Base-by-base conservation (phyloP, 1,140 invertebrate species). In the Hydropsyche tenuis region DNA sequence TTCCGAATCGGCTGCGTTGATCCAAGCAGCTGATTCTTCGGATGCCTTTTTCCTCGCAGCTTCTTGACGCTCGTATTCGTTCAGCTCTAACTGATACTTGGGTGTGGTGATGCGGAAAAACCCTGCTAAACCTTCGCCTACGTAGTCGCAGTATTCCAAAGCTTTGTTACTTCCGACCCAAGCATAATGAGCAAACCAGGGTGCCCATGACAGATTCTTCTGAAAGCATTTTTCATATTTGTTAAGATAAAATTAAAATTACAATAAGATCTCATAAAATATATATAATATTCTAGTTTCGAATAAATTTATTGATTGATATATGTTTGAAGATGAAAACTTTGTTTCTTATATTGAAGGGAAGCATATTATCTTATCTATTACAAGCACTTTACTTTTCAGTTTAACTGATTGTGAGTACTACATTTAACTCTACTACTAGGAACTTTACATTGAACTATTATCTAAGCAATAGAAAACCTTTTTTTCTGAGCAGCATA, bases 21-120 rank as follows among this genome's bases (percentile, higher is more conserved):
- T 81, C 85, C 85, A 86, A 18, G 84, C 84, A 48, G 79, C 78
- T 2, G 83, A 79, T 69, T 89, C 84, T 68, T 89, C 86, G 75
- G 88, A 84, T 45, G 84, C 80, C 68, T 82, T 82, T 56, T 81
- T 80, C 43, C 85, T 84, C 74, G 88, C 86, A 66, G 87, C 85
- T 79, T 89, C 84, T 42, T 90, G 81, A 78, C 89, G 85, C 73
- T 93, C 87, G 80, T 91, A 92, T 81, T 95, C 93, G 79, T 94
- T 89, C 60, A 97, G 90, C 83, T 96, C 95, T 82, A 92, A 93
- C 78, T 95, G 91, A 82, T 96, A 97, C 81, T 96, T 97, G 2
- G 94, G 94, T 16, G 92, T 89, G 7, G 95, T 96, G 60, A 97
- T 97, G 1, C 95, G 95, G 80, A 97, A 91, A 80, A 96, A 91